Evolutionary conservation across 2,113 vertebrate genomes (phyloP).

Genomic region (Scolopax mira): DNA sequence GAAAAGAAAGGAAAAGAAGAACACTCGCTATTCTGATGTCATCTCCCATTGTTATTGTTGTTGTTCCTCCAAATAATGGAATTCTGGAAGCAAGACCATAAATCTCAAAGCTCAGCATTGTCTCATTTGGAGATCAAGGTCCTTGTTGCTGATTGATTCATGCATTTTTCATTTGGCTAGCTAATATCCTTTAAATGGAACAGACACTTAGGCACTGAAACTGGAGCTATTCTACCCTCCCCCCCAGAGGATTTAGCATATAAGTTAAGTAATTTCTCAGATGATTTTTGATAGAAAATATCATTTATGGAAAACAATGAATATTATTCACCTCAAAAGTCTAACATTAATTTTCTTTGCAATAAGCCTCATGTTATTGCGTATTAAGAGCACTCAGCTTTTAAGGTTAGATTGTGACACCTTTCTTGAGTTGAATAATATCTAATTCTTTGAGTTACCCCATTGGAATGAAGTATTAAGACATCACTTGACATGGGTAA

Average conservation of each 20-base stretch:
- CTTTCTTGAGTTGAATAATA: neutral
- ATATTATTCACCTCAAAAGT: neutral
- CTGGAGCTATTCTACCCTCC: neutral
- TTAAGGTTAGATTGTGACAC: neutral
- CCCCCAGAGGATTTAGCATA: neutral
- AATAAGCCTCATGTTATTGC: neutral
- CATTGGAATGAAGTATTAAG: constrained; percentile 24
- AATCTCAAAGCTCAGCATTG: constrained; percentile 73
- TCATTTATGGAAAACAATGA: neutral
- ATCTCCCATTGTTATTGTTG: constrained; percentile 72
- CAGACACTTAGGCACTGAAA: constrained; percentile 57
- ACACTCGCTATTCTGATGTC: constrained; percentile 59
- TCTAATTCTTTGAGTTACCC: constrained; percentile 13
- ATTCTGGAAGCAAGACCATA: constrained; percentile 69
- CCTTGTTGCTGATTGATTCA: constrained; percentile 65
- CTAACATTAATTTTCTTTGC: neutral
- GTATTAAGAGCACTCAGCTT: neutral
- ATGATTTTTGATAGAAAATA: constrained; percentile 2
- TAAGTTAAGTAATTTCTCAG: neutral
- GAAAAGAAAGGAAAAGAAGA: constrained; percentile 57
- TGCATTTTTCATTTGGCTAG: constrained; percentile 63
- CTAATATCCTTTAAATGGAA: constrained; percentile 71
- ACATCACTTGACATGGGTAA: neutral
- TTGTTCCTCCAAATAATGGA: constrained; percentile 69
- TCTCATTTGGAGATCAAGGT: constrained; percentile 54